Conservation (phyloP, 2,797 vertebrate genomes). For the Xenops minutus region DNA sequence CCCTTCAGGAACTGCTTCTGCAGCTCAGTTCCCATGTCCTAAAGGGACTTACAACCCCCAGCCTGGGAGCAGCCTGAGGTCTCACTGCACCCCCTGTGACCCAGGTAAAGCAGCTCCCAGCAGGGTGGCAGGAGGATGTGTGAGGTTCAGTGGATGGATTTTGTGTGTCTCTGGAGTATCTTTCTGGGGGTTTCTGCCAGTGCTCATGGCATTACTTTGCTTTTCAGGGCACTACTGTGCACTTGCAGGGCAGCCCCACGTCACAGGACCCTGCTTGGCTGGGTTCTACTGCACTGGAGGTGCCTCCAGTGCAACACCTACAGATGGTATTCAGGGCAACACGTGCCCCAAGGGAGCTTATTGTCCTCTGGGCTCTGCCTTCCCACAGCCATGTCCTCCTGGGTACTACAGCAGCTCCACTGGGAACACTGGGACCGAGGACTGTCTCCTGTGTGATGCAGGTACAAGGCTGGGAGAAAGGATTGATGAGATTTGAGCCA, state of each 20-base stretch:
- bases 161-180: background rate
- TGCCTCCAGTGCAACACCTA: constrained; percentile 73
- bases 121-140: background rate
- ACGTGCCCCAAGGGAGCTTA: constrained; percentile 83
- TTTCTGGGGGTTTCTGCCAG: background rate
- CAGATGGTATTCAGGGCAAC: constrained; percentile 74
- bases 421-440: constrained; percentile 71
- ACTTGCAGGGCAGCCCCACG: constrained; percentile 64
- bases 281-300: constrained; percentile 83
- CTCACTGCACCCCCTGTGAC: constrained; percentile 84
- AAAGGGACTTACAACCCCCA: constrained; percentile 84
- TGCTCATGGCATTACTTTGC: background rate
- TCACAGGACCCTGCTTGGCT: constrained; percentile 77
- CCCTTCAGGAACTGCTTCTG: constrained; percentile 77
- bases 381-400: constrained; percentile 78
- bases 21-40: constrained; percentile 86
- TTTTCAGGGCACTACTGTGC: constrained; percentile 82
- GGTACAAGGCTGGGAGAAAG: constrained; percentile 66
- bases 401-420: constrained; percentile 82
- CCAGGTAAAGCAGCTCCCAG: constrained; percentile 76
- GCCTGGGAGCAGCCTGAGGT: constrained; percentile 58
- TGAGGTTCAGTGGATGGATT: background rate
- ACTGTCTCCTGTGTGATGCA: constrained; percentile 82
- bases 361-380: constrained; percentile 79
- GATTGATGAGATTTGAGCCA: fast-evolving